Base-by-base conservation (phyloP, 2,797 vertebrate genomes). In the Ibycter americanus region DNA sequence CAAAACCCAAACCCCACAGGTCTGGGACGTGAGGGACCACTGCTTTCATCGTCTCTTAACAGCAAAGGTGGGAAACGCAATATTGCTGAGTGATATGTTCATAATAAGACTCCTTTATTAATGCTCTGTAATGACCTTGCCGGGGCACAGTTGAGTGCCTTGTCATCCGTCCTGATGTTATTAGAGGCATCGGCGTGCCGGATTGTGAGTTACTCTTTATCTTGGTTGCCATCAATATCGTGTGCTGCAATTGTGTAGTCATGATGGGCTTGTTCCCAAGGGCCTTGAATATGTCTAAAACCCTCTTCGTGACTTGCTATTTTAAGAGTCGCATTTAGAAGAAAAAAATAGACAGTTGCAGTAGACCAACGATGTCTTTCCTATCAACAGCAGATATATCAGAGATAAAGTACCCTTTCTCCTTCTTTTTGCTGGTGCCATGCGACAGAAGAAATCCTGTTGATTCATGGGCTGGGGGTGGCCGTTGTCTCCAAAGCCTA, bases 101-200 rank as follows among this genome's bases (percentile, higher is more conserved):
- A 40, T 87, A 67, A 91, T 65, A 54, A 74, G 72, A 14, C 77
- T 96, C 82, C 6, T 46, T 95, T 95, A 95, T 94, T 96, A 96
- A 97, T 84, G 95, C 82, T 87, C 38, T 16, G 63, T 88, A 80
- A 95, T 38, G 95, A 95, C 97, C 94, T 97, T 94, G 90, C 83
- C 2, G 36, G 89, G 92, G 84, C 94, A 95, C 96, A 93, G 90
- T 59, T 73, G 96, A 97, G 86, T 51, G 86, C 92, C 95, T 95
- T 84, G 86, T 97, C 95, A 96, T 97, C 92, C 22, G 79, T 97
- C 96, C 94, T 93, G 77, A 32, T 93, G 95, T 85, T 54, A 90
- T 96, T 95, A 93, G 90, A 94, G 84, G 79, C 18, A 36, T 89
- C 7, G 34, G 77, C 5, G 68, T 23, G 80, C n/a, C 7, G 47